Base-by-base conservation (phyloP, 2,888 invertebrate genomes). In the Galerucella pusilla region DNA sequence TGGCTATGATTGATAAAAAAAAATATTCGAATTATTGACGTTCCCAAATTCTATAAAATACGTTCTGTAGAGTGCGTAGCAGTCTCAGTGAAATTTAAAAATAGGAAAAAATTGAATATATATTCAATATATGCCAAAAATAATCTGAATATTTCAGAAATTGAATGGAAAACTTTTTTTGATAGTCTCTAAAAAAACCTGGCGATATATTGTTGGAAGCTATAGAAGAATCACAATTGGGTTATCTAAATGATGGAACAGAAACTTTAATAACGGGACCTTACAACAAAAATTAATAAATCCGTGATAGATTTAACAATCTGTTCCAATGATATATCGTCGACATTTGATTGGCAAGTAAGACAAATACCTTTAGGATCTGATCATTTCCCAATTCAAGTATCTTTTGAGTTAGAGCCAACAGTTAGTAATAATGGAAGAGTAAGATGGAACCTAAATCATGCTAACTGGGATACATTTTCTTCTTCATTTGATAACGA, bases 101-200 rank as follows among this genome's bases (percentile, higher is more conserved):
- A 52, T 52, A 66, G 4, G 12, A 66, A 7, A 14, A 52, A 66
- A 66, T 20, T 66, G 10, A 52, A 52, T 52, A 11, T 66, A 10
- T 66, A 66, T 52, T 66, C 66, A 25, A 3, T 52, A 10, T 66
- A 52, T 52, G 52, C 52, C 6, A 66, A 66, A 66, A 54, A 54
- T 1, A 12, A 12, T 11, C 28, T 66, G 20, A 66, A 66, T 11
- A 52, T 66, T 16, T 28, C 66, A 20, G 49, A 20, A 25, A 66
- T 25, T 49, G 25, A 66, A 52, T 66, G 66, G 66, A 66, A 49
- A 4, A 25, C n/a, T 2, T 52, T 66, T 52, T 66, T 66, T 66
- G 14, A 11, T 25, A 66, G 66, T 16, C 14, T 16, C 14, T 65
- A 16, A 20, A 66, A 66, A 66, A 52, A 66, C 66, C 66, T 25